Percentiles rank a stretch among this genome's conserved stretches.
Evolutionary conservation across 2,797 vertebrate genomes (phyloP).

Genomic region (Odontamblyopus lacepedii): DNA sequence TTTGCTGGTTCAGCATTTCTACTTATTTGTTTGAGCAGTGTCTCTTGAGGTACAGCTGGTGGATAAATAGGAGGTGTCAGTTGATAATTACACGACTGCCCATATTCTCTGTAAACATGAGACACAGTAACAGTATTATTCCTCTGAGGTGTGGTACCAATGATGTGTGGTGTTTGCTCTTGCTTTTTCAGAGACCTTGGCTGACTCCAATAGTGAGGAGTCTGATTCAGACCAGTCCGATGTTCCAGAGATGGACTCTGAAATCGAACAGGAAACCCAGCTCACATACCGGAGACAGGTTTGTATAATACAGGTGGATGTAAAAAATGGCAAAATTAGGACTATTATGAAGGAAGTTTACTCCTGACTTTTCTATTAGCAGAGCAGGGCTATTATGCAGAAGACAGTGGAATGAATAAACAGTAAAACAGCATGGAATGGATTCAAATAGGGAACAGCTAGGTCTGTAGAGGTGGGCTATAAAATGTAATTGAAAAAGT

Average conservation of each 20-base stretch:
- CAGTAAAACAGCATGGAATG: not conserved
- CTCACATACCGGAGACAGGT: slow-evolving; percentile 95
- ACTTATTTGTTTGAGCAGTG: slow-evolving; percentile 58
- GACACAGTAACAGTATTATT: slow-evolving; percentile 13
- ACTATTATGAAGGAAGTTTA: not conserved
- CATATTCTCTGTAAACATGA: slow-evolving; percentile 31
- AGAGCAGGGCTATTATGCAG: not conserved
- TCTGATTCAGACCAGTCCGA: slow-evolving; percentile 98
- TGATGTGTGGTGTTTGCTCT: slow-evolving; percentile 28
- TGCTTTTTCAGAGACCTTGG: slow-evolving; percentile 84
- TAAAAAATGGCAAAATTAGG: no score
- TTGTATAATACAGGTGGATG: slow-evolving; percentile 21
- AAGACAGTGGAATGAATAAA: not conserved
- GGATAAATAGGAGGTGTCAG: slow-evolving; percentile 57
- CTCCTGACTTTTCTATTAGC: not conserved
- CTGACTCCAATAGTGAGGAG: slow-evolving; percentile 96
- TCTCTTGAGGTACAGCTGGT: slow-evolving; percentile 36
- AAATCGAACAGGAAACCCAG: slow-evolving; percentile 98
- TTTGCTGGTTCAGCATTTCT: slow-evolving; percentile 72
- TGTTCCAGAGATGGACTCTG: slow-evolving; percentile 98
- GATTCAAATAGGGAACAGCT: not conserved
- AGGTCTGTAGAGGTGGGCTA: not conserved
- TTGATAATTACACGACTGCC: slow-evolving; percentile 44
- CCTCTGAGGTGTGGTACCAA: slow-evolving; percentile 8
- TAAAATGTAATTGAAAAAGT: not conserved